phyloP scores from a whole-genome alignment of 2,888 invertebrate genomes.

The Mythimna vitellina region DNA sequence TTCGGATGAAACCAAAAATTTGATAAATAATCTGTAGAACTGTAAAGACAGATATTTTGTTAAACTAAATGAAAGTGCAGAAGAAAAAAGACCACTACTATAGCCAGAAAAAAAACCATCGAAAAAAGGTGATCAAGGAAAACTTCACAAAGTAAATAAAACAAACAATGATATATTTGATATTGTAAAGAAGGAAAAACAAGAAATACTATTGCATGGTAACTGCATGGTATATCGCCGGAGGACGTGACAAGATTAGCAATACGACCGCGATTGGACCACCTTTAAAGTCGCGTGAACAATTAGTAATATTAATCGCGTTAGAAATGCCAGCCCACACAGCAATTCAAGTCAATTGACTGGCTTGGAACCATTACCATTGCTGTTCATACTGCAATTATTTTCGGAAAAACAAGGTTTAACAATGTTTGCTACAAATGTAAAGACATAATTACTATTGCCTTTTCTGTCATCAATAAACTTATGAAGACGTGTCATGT shows the following conservation, averaged over 20 bases:
- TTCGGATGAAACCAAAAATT: neutral
- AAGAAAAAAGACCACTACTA: neutral
- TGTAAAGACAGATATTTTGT: neutral
- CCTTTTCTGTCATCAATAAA: slow-evolving; percentile 1
- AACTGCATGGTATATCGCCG: slow-evolving; percentile 15
- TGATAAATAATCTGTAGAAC: neutral
- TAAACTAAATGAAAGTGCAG: neutral
- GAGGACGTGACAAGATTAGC: slow-evolving; percentile 45
- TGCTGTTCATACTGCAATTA: neutral
- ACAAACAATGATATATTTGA: slow-evolving; percentile 19
- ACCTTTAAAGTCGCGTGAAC: slow-evolving; percentile 35
- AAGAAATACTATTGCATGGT: slow-evolving; percentile 41
- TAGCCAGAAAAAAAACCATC: neutral
- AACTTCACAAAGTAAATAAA: slow-evolving; percentile 20
- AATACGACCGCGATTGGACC: slow-evolving; percentile 29
- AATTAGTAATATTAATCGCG: slow-evolving; percentile 47
- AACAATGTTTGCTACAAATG: neutral
- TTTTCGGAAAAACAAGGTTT: neutral
- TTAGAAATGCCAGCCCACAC: slow-evolving; percentile 28
- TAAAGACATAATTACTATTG: slow-evolving; percentile 1
- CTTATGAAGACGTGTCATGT: neutral
- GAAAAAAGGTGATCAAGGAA: slow-evolving; percentile 7
- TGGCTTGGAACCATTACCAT: neutral
- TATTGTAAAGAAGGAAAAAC: slow-evolving; percentile 33
- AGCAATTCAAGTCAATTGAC: slow-evolving; percentile 17